phyloP scores from a whole-genome alignment of 2,888 invertebrate genomes.

The Dicyrtoma fusca region DNA sequence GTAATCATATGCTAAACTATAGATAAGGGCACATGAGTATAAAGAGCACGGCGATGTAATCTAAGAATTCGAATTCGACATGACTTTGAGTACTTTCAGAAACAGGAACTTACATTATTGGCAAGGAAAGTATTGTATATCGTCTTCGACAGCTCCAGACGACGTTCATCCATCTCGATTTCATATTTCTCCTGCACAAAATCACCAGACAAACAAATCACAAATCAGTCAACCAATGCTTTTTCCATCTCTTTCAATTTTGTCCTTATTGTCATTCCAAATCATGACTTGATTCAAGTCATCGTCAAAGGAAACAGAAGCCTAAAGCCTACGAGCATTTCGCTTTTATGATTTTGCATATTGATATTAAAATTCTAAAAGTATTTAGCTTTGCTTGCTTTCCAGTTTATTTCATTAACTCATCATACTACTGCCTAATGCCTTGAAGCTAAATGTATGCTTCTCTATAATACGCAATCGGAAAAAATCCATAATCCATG shows the following conservation, averaged over 20 bases:
- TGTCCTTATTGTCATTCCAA: neutral
- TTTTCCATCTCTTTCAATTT: constrained; percentile 8
- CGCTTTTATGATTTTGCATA: too few relatives aligned
- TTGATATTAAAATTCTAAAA: too few relatives aligned
- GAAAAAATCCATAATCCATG: too few relatives aligned
- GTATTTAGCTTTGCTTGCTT: too few relatives aligned
- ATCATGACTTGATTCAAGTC: too few relatives aligned
- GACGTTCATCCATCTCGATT: constrained; percentile 87
- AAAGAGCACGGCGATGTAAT: neutral
- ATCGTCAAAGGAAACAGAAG: constrained; percentile 12
- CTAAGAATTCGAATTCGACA: too few relatives aligned
- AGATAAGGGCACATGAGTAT: neutral
- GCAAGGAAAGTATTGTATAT: constrained; percentile 70
- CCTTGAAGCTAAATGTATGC: too few relatives aligned
- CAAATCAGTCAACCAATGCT: neutral
- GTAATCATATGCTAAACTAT: too few relatives aligned
- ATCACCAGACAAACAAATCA: constrained; percentile 42
- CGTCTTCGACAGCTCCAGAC: constrained; percentile 73
- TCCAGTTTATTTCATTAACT: too few relatives aligned
- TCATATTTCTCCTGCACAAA: constrained; percentile 76
- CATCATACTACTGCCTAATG: too few relatives aligned
- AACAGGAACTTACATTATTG: constrained; percentile 59
- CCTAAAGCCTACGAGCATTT: too few relatives aligned
- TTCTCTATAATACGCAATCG: too few relatives aligned
- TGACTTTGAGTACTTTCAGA: neutral